These are phyloP conservation scores for Plagiodera versicolora DNA, from an alignment of 2,888 invertebrate species.

Conservation along the genomic window DNA sequence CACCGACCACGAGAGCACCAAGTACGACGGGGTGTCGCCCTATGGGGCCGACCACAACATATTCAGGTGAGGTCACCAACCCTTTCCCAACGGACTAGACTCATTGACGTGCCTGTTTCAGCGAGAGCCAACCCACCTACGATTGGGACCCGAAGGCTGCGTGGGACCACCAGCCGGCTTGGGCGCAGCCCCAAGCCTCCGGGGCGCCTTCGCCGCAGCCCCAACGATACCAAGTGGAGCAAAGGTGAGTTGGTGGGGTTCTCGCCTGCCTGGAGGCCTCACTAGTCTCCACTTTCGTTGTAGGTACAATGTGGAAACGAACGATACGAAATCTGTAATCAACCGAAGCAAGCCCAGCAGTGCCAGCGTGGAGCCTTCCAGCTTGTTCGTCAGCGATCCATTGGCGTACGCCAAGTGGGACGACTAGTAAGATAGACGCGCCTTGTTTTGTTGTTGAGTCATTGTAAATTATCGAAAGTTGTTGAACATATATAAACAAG, in stretches of 20 bases:
- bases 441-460: slow-evolving; percentile 19
- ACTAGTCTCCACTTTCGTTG: too few species aligned
- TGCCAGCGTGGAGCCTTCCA: slow-evolving; percentile 32
- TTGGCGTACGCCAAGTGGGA: slow-evolving; percentile 45
- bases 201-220: slow-evolving; percentile 26
- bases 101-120: slow-evolving; percentile 26
- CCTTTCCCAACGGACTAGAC: too few species aligned
- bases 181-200: slow-evolving; percentile 45
- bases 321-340: slow-evolving; percentile 52
- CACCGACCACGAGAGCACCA: slow-evolving; percentile 56
- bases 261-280: too few species aligned
- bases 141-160: slow-evolving; percentile 50
- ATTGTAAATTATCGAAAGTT: slow-evolving; percentile 32
- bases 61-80: slow-evolving; percentile 45
- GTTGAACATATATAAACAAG: slow-evolving; percentile 24
- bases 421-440: slow-evolving; percentile 36
- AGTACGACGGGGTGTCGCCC: slow-evolving; percentile 37
- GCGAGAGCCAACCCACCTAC: slow-evolving; percentile 47
- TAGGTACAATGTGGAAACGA: slow-evolving; percentile 49
- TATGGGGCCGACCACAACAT: slow-evolving; percentile 44
- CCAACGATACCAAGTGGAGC: slow-evolving; percentile 52
- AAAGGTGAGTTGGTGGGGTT: too few species aligned
- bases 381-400: slow-evolving; percentile 44
- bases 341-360: slow-evolving; percentile 41
- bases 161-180: slow-evolving; percentile 53